phyloP scores from a whole-genome alignment of 2,888 invertebrate genomes.

The Metalampra italica region DNA sequence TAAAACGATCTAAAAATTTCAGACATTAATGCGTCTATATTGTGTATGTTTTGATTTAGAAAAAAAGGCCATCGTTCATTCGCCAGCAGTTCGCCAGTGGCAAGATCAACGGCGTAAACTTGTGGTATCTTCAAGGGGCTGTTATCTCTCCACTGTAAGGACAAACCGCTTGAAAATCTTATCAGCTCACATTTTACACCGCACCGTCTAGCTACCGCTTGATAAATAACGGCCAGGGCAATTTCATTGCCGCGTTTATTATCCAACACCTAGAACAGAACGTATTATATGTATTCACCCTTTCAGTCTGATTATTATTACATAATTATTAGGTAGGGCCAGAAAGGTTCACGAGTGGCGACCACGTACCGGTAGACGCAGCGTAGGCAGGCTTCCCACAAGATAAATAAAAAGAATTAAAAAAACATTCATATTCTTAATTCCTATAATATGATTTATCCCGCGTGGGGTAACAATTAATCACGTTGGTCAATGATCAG shows the following conservation, averaged over 20 bases:
- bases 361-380: no score
- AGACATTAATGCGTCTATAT: constrained; percentile 39
- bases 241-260: constrained; percentile 37
- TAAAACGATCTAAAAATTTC: constrained; percentile 37
- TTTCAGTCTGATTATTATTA: constrained; percentile 28
- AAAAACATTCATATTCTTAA: no score
- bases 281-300: no score
- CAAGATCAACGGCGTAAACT: constrained; percentile 40
- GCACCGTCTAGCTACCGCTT: constrained; percentile 47
- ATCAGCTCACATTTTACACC: constrained; percentile 47
- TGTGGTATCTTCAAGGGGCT: constrained; percentile 10
- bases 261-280: constrained; percentile 40
- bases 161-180: constrained; percentile 54
- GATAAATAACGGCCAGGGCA: constrained; percentile 42
- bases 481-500: no score
- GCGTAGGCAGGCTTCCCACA: no score
- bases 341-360: no score
- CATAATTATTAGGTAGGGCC: no score
- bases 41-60: constrained; percentile 23
- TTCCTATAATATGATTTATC: no score
- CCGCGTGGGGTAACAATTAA: no score
- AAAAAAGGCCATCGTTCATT: constrained; percentile 49
- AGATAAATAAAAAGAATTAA: no score
- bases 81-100: constrained; percentile 36
- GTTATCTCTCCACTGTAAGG: constrained; percentile 46